Base-by-base conservation (phyloP, 2,888 invertebrate genomes). In the Andricus quercusramuli region DNA sequence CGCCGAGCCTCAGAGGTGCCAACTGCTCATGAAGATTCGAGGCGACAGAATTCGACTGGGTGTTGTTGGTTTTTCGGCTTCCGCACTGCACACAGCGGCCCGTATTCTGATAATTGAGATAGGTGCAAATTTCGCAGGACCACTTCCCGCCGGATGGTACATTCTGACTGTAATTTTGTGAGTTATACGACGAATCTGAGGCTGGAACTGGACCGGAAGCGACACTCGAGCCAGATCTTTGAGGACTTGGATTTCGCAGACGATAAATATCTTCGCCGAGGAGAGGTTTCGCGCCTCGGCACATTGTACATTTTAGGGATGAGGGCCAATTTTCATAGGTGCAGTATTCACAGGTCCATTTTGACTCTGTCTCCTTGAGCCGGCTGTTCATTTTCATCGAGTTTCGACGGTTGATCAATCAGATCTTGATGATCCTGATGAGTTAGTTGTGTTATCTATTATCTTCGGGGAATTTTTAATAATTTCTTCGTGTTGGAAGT, bases 301-400 rank as follows among this genome's bases (percentile, higher is more conserved):
- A 99, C 97, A 99, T 97, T 22, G 98, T 98, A 94, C 99, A 99
- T 95, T 98, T 98, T 88, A 97, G 94, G 41, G 98, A 96, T 82
- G 97, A 97, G 82, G 97, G 97, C 94, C 96, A 99, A 93, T 99
- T 99, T 93, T 97, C 97, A 92, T 98, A 99, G 78, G 99, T 99
- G 94, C 99, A 99, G 92, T 97, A 96, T 93, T 97, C 97, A 94
- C 99, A 99, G 90, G 94, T 94, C 99, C 99, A 99, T 95, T 99
- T 98, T 89, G 93, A 93, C 86, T 94, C 94, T 77, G 90, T 89
- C 85, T 94, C 94, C 85, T 92, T 92, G 88, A 93, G 85, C 81
- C 90, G 89, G 88, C 88, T 90, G 87, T 86, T 93, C 92, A 93
- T 93, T 88, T 91, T 92, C 83, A 86, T 86, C 29, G 6, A 41